Evolutionary conservation across 2,888 invertebrate genomes (phyloP), one percentile per base, ranked within the genome.

Genomic region (Achlya flavicornis): DNA sequence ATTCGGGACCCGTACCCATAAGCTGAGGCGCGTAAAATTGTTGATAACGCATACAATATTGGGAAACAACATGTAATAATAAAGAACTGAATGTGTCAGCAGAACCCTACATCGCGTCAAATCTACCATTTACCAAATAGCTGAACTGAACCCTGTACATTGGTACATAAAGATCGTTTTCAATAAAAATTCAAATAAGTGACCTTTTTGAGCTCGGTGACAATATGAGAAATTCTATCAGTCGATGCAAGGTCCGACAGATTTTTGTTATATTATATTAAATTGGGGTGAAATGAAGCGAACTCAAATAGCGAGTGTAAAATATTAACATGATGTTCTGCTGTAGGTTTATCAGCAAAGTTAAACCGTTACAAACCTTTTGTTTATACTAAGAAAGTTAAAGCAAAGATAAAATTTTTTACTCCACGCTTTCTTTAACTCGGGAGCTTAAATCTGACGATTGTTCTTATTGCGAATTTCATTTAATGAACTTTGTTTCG

Each of bases 41-140:
- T 81, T 78, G 80, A 78, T 79, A 79, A 71, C 73, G 79, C 80
- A 79, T 74, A 75, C 80, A 78, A 80, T 79, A 78, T 79, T 76
- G 79, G 78, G 77, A 69, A 79, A 81, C 78, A 79, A 71, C 77
- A 71, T 79, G 76, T 77, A 78, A 79, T 81, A 81, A 80, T 72
- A 74, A 71, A 77, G 73, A 76, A 67, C 73, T 67, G 70, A 78
- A 80, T 77, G 76, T 79, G 84, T 87, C 86, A 87, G 86, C 86
- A 80, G 67, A 78, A 75, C 76, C 81, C 75, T 79, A 70, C 69
- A 66, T 66, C 61, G 66, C 61, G 60, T 57, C 64, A 66, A 43
- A 63, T 46, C 57, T 57, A 10, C 46, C 38, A 12, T 26, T 43
- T n/a, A 35, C 41, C 58, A 61, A 43, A 58, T 60, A 66, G 43